These are phyloP conservation scores for Siniperca undulata DNA, from an alignment of 2,797 vertebrate genomes.

Conservation along the genomic window DNA sequence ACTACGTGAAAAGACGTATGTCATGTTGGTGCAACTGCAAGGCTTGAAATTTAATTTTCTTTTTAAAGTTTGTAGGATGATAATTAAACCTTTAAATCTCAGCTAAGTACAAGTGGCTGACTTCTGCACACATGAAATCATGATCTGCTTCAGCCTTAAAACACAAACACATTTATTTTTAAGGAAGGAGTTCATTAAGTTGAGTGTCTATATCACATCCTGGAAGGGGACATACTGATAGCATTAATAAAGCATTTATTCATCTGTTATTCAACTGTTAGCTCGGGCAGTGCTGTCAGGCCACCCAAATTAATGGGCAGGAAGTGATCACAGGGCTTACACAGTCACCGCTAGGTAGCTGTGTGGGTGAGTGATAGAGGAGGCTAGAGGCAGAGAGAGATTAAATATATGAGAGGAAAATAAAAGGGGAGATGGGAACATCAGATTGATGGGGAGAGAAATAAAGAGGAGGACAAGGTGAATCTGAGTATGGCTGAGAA, in stretches of 20 bases:
- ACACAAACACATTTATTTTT: constrained; percentile 2
- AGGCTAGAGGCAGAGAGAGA: constrained; percentile 67
- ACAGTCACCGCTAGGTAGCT: constrained; percentile 70
- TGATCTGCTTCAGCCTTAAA: constrained; percentile 9
- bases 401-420: constrained; percentile 75
- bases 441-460: constrained; percentile 75
- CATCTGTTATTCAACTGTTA: constrained; percentile 80
- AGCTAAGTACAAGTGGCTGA: neutral
- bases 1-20: constrained; percentile 21
- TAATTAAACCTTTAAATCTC: constrained; percentile 9
- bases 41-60: neutral
- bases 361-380: constrained; percentile 69
- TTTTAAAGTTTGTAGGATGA: neutral
- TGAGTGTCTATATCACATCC: constrained; percentile 66
- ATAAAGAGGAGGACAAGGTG: constrained; percentile 72
- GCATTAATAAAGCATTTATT: constrained; percentile 81
- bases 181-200: constrained; percentile 61
- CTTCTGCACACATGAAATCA: neutral
- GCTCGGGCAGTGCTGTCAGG: constrained; percentile 72
- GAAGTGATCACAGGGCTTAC: constrained; percentile 80
- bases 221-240: constrained; percentile 61
- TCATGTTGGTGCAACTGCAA: neutral
- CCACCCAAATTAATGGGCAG: constrained; percentile 79
- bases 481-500: constrained; percentile 51
- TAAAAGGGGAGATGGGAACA: constrained; percentile 75